These are phyloP conservation scores for Protonemura montana DNA, from an alignment of 2,888 invertebrate species.

Conservation along the genomic window DNA sequence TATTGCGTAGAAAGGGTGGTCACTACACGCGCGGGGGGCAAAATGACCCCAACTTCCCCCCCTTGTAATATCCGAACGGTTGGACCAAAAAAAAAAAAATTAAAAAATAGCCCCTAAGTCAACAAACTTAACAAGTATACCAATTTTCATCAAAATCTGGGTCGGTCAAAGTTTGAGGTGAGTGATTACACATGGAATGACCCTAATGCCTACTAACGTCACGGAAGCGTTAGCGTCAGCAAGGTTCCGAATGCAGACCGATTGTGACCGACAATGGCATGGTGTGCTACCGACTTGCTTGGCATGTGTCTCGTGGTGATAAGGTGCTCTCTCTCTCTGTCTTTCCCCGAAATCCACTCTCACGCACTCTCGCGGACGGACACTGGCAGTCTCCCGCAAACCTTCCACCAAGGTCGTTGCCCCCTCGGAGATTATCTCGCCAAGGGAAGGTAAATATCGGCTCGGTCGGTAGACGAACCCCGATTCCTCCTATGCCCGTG, in stretches of 20 bases:
- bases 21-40: too few species aligned
- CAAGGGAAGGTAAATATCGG: conserved; percentile 46
- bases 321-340: conserved; percentile 35
- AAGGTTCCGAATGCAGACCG: not conserved
- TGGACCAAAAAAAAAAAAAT: too few species aligned
- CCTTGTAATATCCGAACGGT: too few species aligned
- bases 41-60: too few species aligned
- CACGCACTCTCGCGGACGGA: conserved; percentile 46
- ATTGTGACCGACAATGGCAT: conserved; percentile 41
- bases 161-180: too few species aligned
- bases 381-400: conserved; percentile 51
- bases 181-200: too few species aligned
- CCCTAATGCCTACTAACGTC: not conserved
- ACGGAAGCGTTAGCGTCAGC: not conserved
- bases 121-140: too few species aligned
- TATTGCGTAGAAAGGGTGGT: too few species aligned
- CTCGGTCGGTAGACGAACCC: not conserved
- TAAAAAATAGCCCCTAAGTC: too few species aligned
- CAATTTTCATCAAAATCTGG: too few species aligned
- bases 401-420: conserved; percentile 50
- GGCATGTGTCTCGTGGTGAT: conserved; percentile 32
- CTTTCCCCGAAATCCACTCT: conserved; percentile 22
- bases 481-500: not conserved
- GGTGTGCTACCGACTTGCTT: conserved; percentile 43
- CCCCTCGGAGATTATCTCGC: conserved; percentile 46